A percentile compares a stretch with the other conserved stretches of the same genome.
Conservation (phyloP, 2,113 vertebrate species). For the Cololabis saira region DNA sequence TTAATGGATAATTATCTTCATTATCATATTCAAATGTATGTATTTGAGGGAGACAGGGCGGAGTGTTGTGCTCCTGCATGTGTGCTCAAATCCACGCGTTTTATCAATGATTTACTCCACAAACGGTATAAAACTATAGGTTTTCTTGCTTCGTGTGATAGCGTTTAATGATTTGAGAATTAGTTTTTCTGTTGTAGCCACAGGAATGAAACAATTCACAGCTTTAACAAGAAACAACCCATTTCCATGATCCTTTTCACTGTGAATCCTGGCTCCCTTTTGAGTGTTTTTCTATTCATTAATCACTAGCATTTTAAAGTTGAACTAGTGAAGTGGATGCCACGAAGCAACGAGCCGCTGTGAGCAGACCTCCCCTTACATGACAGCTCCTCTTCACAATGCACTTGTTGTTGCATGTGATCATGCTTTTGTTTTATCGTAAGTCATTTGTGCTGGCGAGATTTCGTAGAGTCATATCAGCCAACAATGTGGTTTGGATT, state of each 20-base stretch:
- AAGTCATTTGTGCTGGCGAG: slow-evolving; percentile 49
- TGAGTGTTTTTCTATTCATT: background rate
- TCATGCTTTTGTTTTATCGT: slow-evolving; percentile 37
- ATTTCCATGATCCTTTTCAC: too few relatives aligned
- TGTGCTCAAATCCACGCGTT: too few relatives aligned
- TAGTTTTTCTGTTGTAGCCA: background rate
- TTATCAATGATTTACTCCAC: background rate
- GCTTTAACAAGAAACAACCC: too few relatives aligned
- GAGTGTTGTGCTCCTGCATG: too few relatives aligned
- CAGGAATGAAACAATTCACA: background rate
- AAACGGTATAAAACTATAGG: background rate
- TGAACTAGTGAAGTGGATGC: slow-evolving; percentile 8
- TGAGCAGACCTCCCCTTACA: background rate
- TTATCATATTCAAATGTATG: too few relatives aligned
- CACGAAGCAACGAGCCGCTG: slow-evolving; percentile 24
- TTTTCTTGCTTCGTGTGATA: background rate
- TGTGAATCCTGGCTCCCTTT: background rate
- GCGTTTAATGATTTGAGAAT: background rate
- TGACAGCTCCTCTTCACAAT: slow-evolving; percentile 25
- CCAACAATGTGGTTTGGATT: slow-evolving; percentile 72
- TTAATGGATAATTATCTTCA: too few relatives aligned
- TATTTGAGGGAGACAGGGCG: too few relatives aligned
- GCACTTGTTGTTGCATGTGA: slow-evolving; percentile 32
- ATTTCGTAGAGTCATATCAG: slow-evolving; percentile 11
- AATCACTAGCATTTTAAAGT: background rate